A percentile compares a stretch with the other conserved stretches of the same genome.
Evolutionary conservation across 1,140 invertebrate genomes (phyloP).

Genomic region (Aphis craccivora): DNA sequence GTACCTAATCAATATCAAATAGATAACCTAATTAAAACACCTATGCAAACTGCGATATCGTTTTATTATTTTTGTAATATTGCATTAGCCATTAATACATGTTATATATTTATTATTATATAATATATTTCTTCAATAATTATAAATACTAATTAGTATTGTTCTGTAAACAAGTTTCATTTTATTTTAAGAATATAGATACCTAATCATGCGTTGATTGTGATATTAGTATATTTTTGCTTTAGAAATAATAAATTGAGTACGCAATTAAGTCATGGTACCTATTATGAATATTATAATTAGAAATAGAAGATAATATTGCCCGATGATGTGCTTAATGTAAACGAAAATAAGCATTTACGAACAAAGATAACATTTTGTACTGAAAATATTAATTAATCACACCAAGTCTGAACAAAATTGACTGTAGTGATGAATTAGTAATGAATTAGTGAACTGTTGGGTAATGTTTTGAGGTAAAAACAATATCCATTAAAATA

Average conservation of each 20-base stretch:
- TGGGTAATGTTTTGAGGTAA: neutral
- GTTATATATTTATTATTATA: too few relatives aligned
- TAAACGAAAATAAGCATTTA: conserved; percentile 18
- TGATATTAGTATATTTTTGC: neutral
- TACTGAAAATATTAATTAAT: neutral
- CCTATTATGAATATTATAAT: neutral
- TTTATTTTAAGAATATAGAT: neutral
- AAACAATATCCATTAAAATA: neutral
- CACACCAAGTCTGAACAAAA: neutral
- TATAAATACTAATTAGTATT: neutral
- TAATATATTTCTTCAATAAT: neutral
- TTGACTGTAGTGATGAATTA: neutral
- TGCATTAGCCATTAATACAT: neutral
- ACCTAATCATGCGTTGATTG: neutral
- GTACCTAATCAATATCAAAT: neutral
- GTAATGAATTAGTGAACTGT: neutral
- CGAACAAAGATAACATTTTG: neutral
- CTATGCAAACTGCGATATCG: neutral
- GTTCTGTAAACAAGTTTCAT: neutral
- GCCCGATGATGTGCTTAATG: neutral
- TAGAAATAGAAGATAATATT: neutral
- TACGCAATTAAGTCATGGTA: neutral
- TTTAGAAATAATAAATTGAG: neutral
- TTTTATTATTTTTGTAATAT: neutral
- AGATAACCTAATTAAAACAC: neutral